Evolutionary conservation across 2,797 vertebrate species (phyloP).

Genomic region (Artibeus lituratus): DNA sequence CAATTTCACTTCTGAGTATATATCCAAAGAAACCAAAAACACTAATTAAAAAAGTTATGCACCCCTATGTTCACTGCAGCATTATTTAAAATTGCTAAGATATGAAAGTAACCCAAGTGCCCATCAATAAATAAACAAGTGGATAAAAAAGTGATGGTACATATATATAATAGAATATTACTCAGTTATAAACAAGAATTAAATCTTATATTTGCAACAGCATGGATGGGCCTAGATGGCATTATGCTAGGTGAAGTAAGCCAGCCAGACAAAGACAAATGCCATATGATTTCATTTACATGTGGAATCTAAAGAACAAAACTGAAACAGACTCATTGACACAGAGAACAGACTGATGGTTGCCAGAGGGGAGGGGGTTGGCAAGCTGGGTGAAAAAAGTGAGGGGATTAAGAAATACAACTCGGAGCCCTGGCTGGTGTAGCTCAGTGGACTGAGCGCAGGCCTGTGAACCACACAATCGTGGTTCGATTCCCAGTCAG

Average conservation of each 20-base stretch:
- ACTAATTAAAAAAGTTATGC: too few relatives aligned
- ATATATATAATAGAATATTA: background rate
- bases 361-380: background rate
- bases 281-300: background rate
- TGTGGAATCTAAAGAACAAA: background rate
- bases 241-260: background rate
- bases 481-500: too few relatives aligned
- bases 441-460: too few relatives aligned
- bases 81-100: too few relatives aligned
- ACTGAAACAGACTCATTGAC: background rate
- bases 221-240: background rate
- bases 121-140: too few relatives aligned
- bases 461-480: too few relatives aligned
- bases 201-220: background rate
- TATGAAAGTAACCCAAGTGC: too few relatives aligned
- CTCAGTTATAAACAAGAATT: background rate
- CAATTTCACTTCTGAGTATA: too few relatives aligned
- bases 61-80: too few relatives aligned
- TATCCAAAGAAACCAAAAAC: too few relatives aligned
- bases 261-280: background rate
- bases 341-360: background rate
- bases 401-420: background rate
- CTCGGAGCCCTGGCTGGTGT: too few relatives aligned
- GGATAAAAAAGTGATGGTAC: too few relatives aligned
- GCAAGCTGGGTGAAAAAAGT: background rate